Percentiles rank a stretch among this genome's conserved stretches.
Evolutionary conservation across 2,797 vertebrate genomes (phyloP).

Genomic region (Enteromius treurensis): DNA sequence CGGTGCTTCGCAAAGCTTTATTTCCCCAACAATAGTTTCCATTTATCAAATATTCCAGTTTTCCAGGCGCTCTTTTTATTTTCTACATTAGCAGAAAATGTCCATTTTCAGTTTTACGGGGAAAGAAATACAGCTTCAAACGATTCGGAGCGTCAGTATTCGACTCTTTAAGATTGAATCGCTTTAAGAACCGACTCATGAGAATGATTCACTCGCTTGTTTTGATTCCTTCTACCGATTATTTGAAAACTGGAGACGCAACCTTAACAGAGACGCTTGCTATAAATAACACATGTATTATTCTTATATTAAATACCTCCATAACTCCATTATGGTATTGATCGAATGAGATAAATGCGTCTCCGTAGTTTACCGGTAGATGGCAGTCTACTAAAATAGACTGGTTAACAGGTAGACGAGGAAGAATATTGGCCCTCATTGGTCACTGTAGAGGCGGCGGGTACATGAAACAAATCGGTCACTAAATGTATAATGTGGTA

Average conservation of each 20-base stretch:
- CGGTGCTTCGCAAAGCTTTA: too few relatives aligned
- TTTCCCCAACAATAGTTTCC: neutral
- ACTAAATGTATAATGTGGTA: neutral
- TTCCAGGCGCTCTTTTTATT: neutral
- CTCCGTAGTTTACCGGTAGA: constrained; percentile 1
- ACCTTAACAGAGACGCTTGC: neutral
- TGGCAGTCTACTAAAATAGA: constrained; percentile 11
- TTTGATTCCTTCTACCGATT: neutral
- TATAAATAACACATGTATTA: neutral
- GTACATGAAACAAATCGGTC: neutral
- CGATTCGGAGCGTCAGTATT: neutral
- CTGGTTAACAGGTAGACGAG: constrained; percentile 8
- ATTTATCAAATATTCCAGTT: neutral
- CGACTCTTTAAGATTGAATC: too few relatives aligned
- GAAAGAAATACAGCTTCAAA: neutral
- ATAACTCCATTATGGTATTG: too few relatives aligned
- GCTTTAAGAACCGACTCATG: neutral
- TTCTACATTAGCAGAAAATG: neutral
- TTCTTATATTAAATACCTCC: neutral
- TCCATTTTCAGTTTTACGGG: neutral
- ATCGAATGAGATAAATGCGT: neutral
- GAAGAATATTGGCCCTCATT: constrained; percentile 27
- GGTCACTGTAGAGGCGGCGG: neutral
- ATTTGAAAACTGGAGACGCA: neutral
- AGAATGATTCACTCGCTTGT: neutral